These are phyloP conservation scores for Hyles lineata DNA, from an alignment of 2,888 invertebrate genomes.

Conservation along the genomic window DNA sequence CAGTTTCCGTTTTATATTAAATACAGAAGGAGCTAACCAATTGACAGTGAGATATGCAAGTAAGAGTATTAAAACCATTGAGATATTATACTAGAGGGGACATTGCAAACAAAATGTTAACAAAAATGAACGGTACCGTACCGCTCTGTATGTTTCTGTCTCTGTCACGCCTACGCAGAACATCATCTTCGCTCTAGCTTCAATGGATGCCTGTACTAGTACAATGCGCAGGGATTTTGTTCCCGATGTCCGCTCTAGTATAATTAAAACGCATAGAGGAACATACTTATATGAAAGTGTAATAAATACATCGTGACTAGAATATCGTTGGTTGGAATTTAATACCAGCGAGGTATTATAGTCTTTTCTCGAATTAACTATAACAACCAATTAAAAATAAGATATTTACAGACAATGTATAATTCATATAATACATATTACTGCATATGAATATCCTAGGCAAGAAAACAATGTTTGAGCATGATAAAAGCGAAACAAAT, in stretches of 20 bases:
- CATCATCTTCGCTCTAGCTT: too few relatives aligned
- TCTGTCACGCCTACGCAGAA: too few relatives aligned
- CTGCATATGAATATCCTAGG: not conserved
- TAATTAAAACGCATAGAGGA: not conserved
- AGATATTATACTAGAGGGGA: too few relatives aligned
- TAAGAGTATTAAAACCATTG: not conserved
- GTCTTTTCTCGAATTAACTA: slow-evolving; percentile 20
- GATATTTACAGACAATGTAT: not conserved
- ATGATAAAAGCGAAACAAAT: not conserved
- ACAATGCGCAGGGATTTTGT: too few relatives aligned
- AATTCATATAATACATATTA: not conserved
- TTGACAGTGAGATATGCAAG: slow-evolving; percentile 12
- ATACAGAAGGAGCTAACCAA: slow-evolving; percentile 6
- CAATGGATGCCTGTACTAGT: too few relatives aligned
- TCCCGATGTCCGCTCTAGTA: not conserved
- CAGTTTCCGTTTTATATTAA: slow-evolving; percentile 5
- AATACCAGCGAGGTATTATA: slow-evolving; percentile 33
- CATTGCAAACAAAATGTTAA: too few relatives aligned
- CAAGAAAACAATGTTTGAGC: slow-evolving; percentile 25
- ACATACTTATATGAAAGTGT: slow-evolving; percentile 45
- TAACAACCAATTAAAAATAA: not conserved
- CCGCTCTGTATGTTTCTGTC: too few relatives aligned
- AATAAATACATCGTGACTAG: slow-evolving; percentile 67
- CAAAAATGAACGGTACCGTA: too few relatives aligned
- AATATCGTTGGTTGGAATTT: slow-evolving; percentile 55